Evolutionary conservation across 1,140 invertebrate species (phyloP).

Genomic region (Rhagoletis zephyria): DNA sequence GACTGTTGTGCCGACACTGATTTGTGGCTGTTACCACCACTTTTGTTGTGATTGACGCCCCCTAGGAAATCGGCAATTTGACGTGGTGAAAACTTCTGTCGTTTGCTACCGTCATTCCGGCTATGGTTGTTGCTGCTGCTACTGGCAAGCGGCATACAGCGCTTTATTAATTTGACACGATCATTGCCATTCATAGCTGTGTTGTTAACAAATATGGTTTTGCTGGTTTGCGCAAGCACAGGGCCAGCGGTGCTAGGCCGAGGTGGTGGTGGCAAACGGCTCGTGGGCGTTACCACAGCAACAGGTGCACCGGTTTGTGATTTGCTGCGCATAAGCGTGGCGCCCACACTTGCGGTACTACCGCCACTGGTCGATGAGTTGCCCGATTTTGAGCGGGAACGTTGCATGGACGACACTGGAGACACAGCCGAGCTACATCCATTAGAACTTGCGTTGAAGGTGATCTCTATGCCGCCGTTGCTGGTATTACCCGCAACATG

Average conservation of each 20-base stretch:
- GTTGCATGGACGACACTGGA: constrained; percentile 1
- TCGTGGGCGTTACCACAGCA: constrained; percentile 6
- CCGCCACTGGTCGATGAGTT: background rate
- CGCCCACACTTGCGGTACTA: background rate
- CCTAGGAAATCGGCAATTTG: constrained; percentile 54
- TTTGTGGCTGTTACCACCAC: background rate
- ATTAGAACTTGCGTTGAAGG: constrained; percentile 29
- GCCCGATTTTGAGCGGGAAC: constrained; percentile 2
- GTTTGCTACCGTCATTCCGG: background rate
- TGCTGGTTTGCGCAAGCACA: constrained; percentile 34
- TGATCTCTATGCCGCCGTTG: background rate
- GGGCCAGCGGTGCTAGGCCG: constrained; percentile 27
- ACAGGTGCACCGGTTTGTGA: constrained; percentile 36
- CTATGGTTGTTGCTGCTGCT: background rate
- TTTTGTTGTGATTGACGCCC: background rate
- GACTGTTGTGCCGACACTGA: background rate
- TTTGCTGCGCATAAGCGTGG: constrained; percentile 19
- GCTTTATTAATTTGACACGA: constrained; percentile 55
- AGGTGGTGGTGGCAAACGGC: constrained; percentile 19
- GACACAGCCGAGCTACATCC: constrained; percentile 17
- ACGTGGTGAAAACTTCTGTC: constrained; percentile 51
- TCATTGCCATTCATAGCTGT: constrained; percentile 1
- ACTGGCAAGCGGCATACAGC: constrained; percentile 43
- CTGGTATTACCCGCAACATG: background rate
- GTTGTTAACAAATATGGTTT: constrained; percentile 56